Conservation (phyloP, 2,888 invertebrate species). For the Saturnia pavonia region DNA sequence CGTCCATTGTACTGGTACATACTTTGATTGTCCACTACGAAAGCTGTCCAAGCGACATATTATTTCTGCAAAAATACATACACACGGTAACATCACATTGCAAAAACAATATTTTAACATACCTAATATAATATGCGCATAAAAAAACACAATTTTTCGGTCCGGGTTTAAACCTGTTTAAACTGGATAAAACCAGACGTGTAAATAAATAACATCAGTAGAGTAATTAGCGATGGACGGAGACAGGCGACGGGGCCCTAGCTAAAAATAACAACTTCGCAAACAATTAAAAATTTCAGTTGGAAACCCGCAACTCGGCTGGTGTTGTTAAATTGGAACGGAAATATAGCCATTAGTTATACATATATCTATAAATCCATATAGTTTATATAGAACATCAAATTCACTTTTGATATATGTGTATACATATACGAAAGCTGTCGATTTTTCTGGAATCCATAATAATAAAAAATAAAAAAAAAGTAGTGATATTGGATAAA, state of each 20-base stretch:
- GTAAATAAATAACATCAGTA: constrained; percentile 14
- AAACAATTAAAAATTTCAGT: constrained; percentile 1
- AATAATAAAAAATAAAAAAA: no score
- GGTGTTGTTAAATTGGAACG: neutral
- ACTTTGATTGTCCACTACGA: neutral
- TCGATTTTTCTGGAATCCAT: no score
- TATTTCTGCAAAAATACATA: neutral
- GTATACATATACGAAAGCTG: no score
- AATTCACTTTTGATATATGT: no score
- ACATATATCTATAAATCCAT: neutral
- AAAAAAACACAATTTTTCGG: neutral
- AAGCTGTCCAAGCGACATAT: neutral
- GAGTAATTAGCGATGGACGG: constrained; percentile 12
- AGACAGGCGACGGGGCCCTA: constrained; percentile 14
- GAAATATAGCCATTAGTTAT: neutral
- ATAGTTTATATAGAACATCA: no score
- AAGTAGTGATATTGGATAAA: no score
- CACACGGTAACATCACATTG: neutral
- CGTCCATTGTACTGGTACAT: neutral
- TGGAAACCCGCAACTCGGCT: neutral
- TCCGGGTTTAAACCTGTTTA: neutral
- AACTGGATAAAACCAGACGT: constrained; percentile 7
- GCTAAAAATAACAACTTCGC: constrained; percentile 13
- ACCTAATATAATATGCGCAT: constrained; percentile 4
- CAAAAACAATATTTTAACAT: neutral